Evolutionary conservation across 1,140 invertebrate genomes (phyloP), one percentile per base, ranked within the genome.

Genomic region (Agraylea sexmaculata): DNA sequence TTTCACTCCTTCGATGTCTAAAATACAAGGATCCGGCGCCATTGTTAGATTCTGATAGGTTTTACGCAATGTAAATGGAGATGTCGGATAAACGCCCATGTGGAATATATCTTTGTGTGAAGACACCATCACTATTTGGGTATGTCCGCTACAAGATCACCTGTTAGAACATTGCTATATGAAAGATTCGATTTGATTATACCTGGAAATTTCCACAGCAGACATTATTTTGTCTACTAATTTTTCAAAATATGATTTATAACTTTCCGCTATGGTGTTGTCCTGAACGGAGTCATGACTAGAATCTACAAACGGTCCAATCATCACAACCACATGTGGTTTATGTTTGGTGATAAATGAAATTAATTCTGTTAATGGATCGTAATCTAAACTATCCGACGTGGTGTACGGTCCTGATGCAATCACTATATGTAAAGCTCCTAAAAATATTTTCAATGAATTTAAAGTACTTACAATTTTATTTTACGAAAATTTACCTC

Each of bases 361-460:
- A 13, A 90, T 61, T 2, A 93, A 62, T 53, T 90, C 84, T 45
- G 75, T 73, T 8, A 93, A 61, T 0, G 88, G 86, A 50, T 91
- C 80, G 59, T 83, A 93, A 1, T 69, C 56, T 35, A 89, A 55
- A 53, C 80, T 82, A 37, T 86, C 80, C 5, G 71, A 69, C 1
- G 78, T 70, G 1, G 86, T 85, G 50, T 81, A 93, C 0, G 89
- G 89, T 6, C 89, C 91, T 17, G 78, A 72, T 8, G 80, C 86
- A 8, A 88, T 62, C 8, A 88, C 64, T 19, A 93, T 64, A 51
- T 75, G 74, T 11, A 91, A 41, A 27, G 68, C 63, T 32, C 69
- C 73, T 64, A 44, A 15, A 33, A 42, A 16, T 42, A 39, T 21
- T 25, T 34, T 6, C 38, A 31, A 8, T 31, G 7, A 3, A 10